Conservation (phyloP, 2,888 invertebrate genomes). For the Cephus runcator region DNA sequence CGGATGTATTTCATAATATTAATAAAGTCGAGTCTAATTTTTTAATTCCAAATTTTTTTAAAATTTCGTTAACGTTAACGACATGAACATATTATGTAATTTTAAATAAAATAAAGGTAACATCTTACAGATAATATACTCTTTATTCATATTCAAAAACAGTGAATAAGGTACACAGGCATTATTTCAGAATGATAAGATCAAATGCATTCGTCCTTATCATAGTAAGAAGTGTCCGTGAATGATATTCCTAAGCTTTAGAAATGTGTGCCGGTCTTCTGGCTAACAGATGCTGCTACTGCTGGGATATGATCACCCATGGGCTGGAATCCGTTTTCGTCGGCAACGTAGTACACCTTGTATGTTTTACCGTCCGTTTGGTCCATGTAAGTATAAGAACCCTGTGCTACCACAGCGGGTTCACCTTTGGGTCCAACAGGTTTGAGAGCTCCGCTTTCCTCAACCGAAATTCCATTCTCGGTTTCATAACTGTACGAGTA, state of each 20-base stretch:
- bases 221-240: neutral
- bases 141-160: neutral
- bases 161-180: neutral
- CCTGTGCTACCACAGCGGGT: conserved; percentile 16
- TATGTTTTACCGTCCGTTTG: conserved; percentile 19
- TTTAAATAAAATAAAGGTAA: neutral
- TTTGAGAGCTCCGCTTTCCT: conserved; percentile 26
- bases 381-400: conserved; percentile 21
- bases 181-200: neutral
- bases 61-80: neutral
- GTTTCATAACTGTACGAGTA: conserved; percentile 31
- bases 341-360: conserved; percentile 24
- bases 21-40: neutral
- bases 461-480: conserved; percentile 28
- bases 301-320: conserved; percentile 36
- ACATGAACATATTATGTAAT: too few species aligned
- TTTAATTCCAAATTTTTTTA: neutral
- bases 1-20: too few species aligned
- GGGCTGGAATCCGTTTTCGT: conserved; percentile 35
- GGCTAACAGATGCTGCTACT: conserved; percentile 13
- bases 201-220: neutral
- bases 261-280: neutral
- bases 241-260: neutral
- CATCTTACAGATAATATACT: neutral
- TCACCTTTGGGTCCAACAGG: conserved; percentile 19